Base-by-base conservation (phyloP, 1,140 invertebrate genomes). In the Globodera ellingtonae region DNA sequence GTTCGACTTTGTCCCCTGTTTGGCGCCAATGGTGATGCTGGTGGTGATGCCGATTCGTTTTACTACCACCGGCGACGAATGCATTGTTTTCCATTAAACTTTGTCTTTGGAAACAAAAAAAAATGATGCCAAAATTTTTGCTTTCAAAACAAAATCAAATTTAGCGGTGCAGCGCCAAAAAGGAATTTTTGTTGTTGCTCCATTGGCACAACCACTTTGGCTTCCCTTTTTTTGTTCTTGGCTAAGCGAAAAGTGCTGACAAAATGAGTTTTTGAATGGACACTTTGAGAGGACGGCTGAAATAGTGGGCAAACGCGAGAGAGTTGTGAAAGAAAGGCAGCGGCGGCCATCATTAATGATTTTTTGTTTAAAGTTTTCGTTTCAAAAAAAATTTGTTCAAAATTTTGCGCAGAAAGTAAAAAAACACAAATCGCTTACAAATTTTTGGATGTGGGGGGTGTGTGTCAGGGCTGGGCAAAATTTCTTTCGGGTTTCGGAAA, bases 81-180 rank as follows among this genome's bases (percentile, higher is more conserved):
- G 6, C 69, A 59, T 59, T 59, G 56, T 13, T 0, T 59, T 59
- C 56, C 15, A 59, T 59, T 15, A 59, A 18, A 35, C 35, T 35
- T 35, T 59, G 10, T 59, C 56, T 59, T 59, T 59, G 56, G 56
- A 59, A 15, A 13, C 4, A 9, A 15, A 15, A 59, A 59, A 59
- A 59, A 15, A 15, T 59, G 56, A 15, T 59, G 56, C 10, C 56
- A 59, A 59, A 59, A 59, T 59, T 15, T 59, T 59, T 59, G 10
- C 10, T 24, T 24, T 15, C 56, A 15, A 59, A 59, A 59, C 56
- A 59, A 35, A 35, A 59, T 48, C 59, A 24, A 70, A 69, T 67
- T 59, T 74, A 62, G 75, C n/a, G 50, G 8, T 71, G 74, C 73
- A 71, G 24, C 75, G 66, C 72, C 79, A 72, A 73, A 73, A 35